These are phyloP conservation scores for Melanophora roralis DNA, from an alignment of 2,888 invertebrate species.

Conservation along the genomic window DNA sequence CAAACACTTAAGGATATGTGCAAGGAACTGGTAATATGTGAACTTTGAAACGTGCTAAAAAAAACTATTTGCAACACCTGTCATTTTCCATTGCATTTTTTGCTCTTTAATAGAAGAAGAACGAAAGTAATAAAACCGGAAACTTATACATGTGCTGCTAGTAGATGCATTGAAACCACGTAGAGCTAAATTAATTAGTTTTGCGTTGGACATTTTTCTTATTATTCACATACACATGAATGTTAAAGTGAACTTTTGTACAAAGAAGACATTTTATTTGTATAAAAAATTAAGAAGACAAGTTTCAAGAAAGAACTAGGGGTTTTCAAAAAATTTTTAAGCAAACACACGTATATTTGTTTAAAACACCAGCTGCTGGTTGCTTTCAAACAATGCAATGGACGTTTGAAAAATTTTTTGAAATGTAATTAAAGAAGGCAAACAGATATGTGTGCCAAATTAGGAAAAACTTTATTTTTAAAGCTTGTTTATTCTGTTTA, in stretches of 20 bases:
- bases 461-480: conserved; percentile 9
- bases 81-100: not conserved
- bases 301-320: not conserved
- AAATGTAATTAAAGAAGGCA: conserved; percentile 16
- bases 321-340: not conserved
- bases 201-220: too few species aligned
- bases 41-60: not conserved
- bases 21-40: not conserved
- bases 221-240: not conserved
- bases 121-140: too few species aligned
- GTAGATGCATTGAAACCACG: too few species aligned
- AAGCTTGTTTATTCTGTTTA: not conserved
- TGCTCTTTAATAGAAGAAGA: too few species aligned
- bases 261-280: conserved; percentile 39
- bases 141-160: too few species aligned
- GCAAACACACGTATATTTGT: not conserved
- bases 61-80: conserved; percentile 25
- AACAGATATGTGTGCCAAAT: conserved; percentile 19
- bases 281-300: conserved; percentile 17
- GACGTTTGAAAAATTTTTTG: conserved; percentile 22
- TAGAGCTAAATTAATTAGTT: too few species aligned
- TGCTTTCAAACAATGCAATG: conserved; percentile 15
- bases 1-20: not conserved
- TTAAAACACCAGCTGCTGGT: not conserved
- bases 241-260: not conserved